Evolutionary conservation across 1,140 invertebrate genomes (phyloP).

Genomic region (Theocolax elegans): DNA sequence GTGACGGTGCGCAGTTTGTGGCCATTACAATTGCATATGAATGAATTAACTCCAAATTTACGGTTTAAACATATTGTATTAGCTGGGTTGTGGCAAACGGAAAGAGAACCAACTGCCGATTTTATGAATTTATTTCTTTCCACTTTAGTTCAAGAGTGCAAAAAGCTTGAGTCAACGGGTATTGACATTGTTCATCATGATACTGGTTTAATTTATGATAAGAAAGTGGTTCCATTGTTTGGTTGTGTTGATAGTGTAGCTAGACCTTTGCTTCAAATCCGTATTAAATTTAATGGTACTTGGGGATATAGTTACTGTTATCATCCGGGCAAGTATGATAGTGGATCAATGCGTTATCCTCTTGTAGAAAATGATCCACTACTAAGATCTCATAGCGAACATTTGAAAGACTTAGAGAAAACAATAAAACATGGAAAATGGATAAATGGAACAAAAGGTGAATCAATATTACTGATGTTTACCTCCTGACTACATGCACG

Average conservation of each 20-base stretch:
- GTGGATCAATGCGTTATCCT: not conserved
- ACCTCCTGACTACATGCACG: not conserved
- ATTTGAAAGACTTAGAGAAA: not conserved
- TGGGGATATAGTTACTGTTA: not conserved
- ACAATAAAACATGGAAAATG: not conserved
- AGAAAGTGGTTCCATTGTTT: not conserved
- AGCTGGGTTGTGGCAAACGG: conserved; percentile 1
- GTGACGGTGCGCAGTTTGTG: not conserved
- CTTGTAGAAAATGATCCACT: not conserved
- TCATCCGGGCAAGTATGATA: not conserved
- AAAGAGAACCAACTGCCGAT: not conserved
- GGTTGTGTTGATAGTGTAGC: not conserved
- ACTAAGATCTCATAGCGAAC: not conserved
- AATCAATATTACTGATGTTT: not conserved
- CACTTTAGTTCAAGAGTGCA: not conserved
- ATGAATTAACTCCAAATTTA: not conserved
- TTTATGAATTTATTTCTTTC: not conserved
- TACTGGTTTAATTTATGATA: not conserved
- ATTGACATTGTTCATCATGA: not conserved
- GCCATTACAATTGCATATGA: not conserved
- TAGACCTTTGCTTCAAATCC: not conserved
- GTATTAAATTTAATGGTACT: not conserved
- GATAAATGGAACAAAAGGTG: not conserved
- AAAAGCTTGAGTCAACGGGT: not conserved
- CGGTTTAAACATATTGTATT: not conserved